phyloP scores from a whole-genome alignment of 2,113 vertebrate genomes.

The Herpetotheres cachinnans region DNA sequence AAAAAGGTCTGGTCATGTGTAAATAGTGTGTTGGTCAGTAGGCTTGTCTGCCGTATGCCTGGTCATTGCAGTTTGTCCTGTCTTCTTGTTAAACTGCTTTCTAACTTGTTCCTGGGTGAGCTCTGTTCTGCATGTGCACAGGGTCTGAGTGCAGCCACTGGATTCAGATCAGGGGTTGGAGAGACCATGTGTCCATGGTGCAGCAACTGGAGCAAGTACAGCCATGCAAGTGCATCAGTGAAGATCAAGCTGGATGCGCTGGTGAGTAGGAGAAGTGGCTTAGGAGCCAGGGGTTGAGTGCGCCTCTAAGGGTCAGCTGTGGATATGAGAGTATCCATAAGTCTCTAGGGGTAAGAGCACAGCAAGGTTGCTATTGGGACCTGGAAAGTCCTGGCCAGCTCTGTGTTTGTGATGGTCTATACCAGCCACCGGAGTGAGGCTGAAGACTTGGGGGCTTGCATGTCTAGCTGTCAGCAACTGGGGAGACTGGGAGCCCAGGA shows the following conservation, averaged over 20 bases:
- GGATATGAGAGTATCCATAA: not conserved
- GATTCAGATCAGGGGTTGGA: not conserved
- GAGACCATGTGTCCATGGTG: not conserved
- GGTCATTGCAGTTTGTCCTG: not conserved
- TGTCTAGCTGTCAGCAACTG: not conserved
- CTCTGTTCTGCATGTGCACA: not conserved
- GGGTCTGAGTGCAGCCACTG: not conserved
- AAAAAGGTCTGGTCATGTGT: not conserved
- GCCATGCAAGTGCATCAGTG: not conserved
- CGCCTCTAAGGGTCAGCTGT: not conserved
- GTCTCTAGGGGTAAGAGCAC: not conserved
- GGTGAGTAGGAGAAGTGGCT: not conserved
- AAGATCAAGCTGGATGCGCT: not conserved
- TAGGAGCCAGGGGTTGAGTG: not conserved
- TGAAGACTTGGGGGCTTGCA: not conserved
- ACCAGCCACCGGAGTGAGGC: not conserved
- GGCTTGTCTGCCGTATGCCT: not conserved
- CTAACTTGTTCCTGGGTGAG: not conserved
- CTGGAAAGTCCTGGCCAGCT: not conserved
- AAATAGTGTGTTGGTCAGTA: not conserved
- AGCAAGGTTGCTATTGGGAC: not conserved
- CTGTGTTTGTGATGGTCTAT: not conserved
- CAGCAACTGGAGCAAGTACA: not conserved
- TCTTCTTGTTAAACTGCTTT: not conserved
- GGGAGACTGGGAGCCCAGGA: not conserved